Percentiles rank a stretch among this genome's conserved stretches.
These are phyloP conservation scores for Sinocyclocheilus grahami DNA, from an alignment of 2,113 vertebrate genomes.

Conservation along the genomic window DNA sequence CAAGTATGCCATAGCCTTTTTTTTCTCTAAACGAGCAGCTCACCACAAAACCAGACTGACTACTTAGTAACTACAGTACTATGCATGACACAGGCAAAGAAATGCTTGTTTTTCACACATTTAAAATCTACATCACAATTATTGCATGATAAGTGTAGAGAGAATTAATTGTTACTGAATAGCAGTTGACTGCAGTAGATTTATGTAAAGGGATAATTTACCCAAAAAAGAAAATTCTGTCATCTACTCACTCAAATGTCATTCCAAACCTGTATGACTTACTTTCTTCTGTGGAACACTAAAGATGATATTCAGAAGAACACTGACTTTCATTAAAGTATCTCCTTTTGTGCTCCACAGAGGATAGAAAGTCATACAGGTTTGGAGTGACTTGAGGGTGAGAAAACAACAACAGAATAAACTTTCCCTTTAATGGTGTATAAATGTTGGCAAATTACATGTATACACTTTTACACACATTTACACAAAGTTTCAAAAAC, in stretches of 20 bases:
- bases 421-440: not conserved
- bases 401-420: not conserved
- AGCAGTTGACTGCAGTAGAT: not conserved
- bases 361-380: not conserved
- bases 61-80: not conserved
- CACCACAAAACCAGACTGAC: conserved; percentile 34
- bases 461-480: not conserved
- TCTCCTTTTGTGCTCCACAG: not conserved
- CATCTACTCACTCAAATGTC: not conserved
- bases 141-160: not conserved
- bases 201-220: not conserved
- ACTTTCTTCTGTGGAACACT: not conserved
- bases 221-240: not conserved
- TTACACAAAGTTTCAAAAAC: not conserved
- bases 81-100: not conserved
- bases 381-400: not conserved
- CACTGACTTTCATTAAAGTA: not conserved
- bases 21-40: conserved; percentile 3
- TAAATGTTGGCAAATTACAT: not conserved
- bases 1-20: conserved; percentile 15
- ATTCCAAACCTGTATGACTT: not conserved
- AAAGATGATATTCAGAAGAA: not conserved
- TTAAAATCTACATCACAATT: not conserved
- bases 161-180: not conserved
- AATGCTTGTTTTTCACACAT: not conserved